A percentile compares a stretch with the other conserved stretches of the same genome.
phyloP scores from a whole-genome alignment of 2,888 invertebrate genomes.

The Pseudoips prasinana region DNA sequence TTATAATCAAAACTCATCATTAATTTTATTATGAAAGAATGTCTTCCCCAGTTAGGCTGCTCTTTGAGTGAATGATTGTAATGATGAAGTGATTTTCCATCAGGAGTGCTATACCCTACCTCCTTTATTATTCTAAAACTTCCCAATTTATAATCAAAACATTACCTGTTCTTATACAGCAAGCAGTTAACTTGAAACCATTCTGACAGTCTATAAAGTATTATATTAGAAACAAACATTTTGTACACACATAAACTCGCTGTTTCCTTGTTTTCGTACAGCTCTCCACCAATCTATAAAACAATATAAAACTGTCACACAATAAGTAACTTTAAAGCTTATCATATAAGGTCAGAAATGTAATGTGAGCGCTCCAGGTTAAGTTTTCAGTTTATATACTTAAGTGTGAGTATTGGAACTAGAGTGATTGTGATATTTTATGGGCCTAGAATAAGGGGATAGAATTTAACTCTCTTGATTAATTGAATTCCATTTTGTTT shows the following conservation, averaged over 20 bases:
- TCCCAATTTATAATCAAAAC: no score
- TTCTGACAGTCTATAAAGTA: slow-evolving; percentile 27
- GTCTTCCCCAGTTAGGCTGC: no score
- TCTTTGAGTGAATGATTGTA: no score
- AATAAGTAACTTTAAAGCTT: slow-evolving; percentile 1
- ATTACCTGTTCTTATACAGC: no score
- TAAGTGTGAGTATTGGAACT: slow-evolving; percentile 10
- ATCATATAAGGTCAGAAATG: neutral
- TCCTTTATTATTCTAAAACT: no score
- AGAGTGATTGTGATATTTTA: slow-evolving; percentile 8
- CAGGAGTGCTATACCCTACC: no score
- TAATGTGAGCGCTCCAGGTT: neutral
- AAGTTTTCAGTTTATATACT: slow-evolving; percentile 7
- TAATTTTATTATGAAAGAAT: no score
- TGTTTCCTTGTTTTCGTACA: slow-evolving; percentile 26
- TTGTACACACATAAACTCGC: slow-evolving; percentile 23
- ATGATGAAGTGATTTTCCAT: no score
- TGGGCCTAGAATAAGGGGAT: neutral
- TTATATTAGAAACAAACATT: slow-evolving; percentile 34
- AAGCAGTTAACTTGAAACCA: no score
- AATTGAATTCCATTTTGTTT: no score
- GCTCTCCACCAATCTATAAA: neutral
- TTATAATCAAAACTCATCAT: no score
- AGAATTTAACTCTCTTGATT: neutral
- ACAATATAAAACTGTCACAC: neutral